These are phyloP conservation scores for Morelia viridis DNA, from an alignment of 2,797 vertebrate genomes.

Conservation along the genomic window DNA sequence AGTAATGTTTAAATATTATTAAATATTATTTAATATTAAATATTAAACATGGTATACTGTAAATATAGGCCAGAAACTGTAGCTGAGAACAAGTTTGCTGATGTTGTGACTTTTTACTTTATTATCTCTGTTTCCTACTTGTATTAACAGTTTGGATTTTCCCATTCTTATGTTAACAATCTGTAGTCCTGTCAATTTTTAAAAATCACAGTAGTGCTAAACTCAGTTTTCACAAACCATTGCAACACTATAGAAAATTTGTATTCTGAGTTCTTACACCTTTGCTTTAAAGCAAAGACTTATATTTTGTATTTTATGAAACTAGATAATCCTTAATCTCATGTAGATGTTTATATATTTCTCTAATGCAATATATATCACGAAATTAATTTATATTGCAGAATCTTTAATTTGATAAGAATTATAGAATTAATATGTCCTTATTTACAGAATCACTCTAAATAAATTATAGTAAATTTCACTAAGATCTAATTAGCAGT, in stretches of 20 bases:
- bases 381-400: not conserved
- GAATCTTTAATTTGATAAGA: not conserved
- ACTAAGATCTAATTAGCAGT: constrained; percentile 29
- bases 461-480: constrained; percentile 9
- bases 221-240: not conserved
- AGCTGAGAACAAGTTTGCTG: not conserved
- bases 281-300: not conserved
- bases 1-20: too few relatives aligned
- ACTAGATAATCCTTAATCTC: not conserved
- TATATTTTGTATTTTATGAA: constrained; percentile 1
- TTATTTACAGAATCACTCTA: constrained; percentile 18
- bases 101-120: not conserved
- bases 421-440: constrained; percentile 15
- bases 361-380: constrained; percentile 3
- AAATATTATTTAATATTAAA: too few relatives aligned
- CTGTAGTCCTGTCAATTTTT: not conserved
- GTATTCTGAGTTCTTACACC: not conserved
- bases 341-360: constrained; percentile 19
- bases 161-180: not conserved
- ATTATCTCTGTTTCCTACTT: not conserved
- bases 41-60: not conserved
- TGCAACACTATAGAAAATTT: not conserved
- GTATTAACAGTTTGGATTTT: not conserved
- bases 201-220: not conserved
- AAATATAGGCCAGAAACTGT: not conserved